Evolutionary conservation across 2,113 vertebrate genomes (phyloP), one percentile per base, ranked within the genome.

Genomic region (Antechinus stuartii): DNA sequence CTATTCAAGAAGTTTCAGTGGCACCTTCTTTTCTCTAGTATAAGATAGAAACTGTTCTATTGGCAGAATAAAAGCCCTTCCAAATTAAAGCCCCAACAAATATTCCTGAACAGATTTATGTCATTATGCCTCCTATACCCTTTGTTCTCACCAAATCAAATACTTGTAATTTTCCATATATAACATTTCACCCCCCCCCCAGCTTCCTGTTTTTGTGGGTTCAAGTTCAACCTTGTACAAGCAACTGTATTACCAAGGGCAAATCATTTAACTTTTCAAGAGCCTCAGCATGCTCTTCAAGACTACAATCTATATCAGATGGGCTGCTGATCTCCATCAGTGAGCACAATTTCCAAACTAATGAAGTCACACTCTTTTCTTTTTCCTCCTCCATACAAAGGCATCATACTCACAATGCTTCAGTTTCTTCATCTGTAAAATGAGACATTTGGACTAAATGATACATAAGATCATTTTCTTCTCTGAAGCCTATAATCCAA

Each of bases 1-100:
- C 24, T 25, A 26, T 23, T 56, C 55, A 56, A 56, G 24, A 56
- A 56, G 55, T 23, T 25, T 56, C 55, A 26, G 23, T 26, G 26
- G 55, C 0, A 1, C 55, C 55, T 26, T 56, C 7, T 25, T 56
- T 56, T 23, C 55, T 57, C 26, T 57, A 27, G 56, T 26, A 27
- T 57, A 57, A 57, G 19, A 24, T 91, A 91, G 54, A 95, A 97
- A 92, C 53, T 26, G 14, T 2, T 91, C 30, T 11, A 35, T 91
- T 68, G 90, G 14, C 52, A 96, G 89, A 94, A 89, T 23, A 47
- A 19, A 42, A 56, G 52, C 35, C 92, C 54, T 55, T 0, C 2
- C 42, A 57, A 46, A 35, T 35, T 47, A 22, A 52, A 52, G 35
- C 22, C 52, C 55, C 30, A 27, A 0, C 92, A 25, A 25, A 90